These are phyloP conservation scores for Heliconius hortense DNA, from an alignment of 2,888 invertebrate genomes.

Conservation along the genomic window DNA sequence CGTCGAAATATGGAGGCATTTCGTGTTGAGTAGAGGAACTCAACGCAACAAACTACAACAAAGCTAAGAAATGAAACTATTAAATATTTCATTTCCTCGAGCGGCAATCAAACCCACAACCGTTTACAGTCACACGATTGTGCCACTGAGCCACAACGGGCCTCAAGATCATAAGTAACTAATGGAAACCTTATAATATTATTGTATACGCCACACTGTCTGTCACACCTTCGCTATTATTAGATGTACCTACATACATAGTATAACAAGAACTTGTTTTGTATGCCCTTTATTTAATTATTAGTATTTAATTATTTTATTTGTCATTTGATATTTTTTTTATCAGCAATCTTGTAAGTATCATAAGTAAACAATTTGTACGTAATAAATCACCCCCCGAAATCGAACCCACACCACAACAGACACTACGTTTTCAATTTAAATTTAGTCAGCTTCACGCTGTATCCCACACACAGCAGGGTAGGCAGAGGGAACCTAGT, in stretches of 20 bases:
- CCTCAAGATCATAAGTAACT: neutral
- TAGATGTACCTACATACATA: neutral
- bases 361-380: neutral
- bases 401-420: neutral
- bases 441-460: too few relatives aligned
- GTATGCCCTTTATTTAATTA: neutral
- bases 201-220: neutral
- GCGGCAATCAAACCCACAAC: too few relatives aligned
- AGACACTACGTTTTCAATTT: neutral
- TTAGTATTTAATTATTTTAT: neutral
- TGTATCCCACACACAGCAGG: too few relatives aligned
- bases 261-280: neutral
- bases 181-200: constrained; percentile 6
- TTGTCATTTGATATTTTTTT: neutral
- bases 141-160: too few relatives aligned
- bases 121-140: too few relatives aligned
- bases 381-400: neutral
- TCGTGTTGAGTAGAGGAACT: too few relatives aligned
- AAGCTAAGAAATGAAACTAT: too few relatives aligned
- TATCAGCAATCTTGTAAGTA: neutral
- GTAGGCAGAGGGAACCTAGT: too few relatives aligned
- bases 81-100: too few relatives aligned
- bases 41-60: too few relatives aligned
- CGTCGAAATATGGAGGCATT: too few relatives aligned
- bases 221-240: neutral